phyloP scores from a whole-genome alignment of 2,888 invertebrate genomes.

The Napeogenes sylphis region DNA sequence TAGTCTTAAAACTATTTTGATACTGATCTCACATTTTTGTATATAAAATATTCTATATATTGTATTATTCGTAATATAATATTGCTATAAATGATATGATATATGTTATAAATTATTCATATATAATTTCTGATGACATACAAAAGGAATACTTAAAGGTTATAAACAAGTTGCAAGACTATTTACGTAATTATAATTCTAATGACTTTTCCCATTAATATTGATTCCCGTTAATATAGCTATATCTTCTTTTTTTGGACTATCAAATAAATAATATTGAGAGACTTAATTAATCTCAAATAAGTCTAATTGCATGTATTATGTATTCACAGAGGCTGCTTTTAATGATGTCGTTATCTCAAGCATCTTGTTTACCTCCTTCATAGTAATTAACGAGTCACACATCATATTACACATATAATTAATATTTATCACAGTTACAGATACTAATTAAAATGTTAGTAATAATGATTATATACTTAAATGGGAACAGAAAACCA shows the following conservation, averaged over 20 bases:
- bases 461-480: neutral
- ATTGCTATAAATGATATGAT: neutral
- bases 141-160: neutral
- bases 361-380: conserved; percentile 4
- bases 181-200: neutral
- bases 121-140: neutral
- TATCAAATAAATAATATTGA: too few relatives aligned
- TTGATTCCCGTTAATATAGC: neutral
- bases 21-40: neutral
- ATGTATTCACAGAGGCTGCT: conserved; percentile 4
- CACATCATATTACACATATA: conserved; percentile 5
- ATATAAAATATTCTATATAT: neutral
- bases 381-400: conserved; percentile 4
- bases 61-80: neutral
- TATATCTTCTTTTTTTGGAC: neutral
- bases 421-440: neutral
- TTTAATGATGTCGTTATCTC: conserved; percentile 6
- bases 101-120: neutral
- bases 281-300: conserved; percentile 10
- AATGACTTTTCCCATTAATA: neutral
- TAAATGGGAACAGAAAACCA: neutral
- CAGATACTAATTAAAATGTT: conserved; percentile 1
- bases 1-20: neutral
- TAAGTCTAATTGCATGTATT: conserved; percentile 7
- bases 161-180: neutral